Evolutionary conservation across 2,113 vertebrate genomes (phyloP).

Genomic region (Raja brachyura): DNA sequence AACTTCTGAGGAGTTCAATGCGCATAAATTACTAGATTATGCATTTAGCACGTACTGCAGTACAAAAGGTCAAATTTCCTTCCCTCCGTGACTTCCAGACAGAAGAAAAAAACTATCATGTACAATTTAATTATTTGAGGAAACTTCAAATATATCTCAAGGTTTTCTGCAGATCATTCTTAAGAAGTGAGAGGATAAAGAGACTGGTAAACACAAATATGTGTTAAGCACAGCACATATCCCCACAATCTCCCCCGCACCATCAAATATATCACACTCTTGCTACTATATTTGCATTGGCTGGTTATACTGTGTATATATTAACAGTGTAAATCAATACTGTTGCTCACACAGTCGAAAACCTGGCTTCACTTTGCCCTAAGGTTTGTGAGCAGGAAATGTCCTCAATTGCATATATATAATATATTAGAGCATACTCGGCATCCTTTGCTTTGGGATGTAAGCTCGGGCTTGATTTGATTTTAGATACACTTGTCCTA

Average conservation of each 20-base stretch:
- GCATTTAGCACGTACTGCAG: too few relatives aligned
- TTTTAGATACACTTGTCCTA: not conserved
- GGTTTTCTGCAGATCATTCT: not conserved
- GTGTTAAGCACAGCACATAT: not conserved
- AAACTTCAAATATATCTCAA: not conserved
- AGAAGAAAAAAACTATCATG: not conserved
- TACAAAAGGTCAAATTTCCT: too few relatives aligned
- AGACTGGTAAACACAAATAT: not conserved
- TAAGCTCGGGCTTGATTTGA: not conserved
- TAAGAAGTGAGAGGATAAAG: not conserved
- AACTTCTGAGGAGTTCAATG: too few relatives aligned
- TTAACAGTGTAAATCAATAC: not conserved
- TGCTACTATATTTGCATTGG: constrained; percentile 31
- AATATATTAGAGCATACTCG: not conserved
- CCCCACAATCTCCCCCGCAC: not conserved
- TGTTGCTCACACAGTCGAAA: constrained; percentile 7
- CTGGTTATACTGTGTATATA: not conserved
- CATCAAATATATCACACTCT: not conserved
- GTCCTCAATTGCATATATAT: not conserved
- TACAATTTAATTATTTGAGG: not conserved
- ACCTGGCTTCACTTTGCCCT: not conserved
- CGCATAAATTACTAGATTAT: too few relatives aligned
- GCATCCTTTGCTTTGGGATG: not conserved
- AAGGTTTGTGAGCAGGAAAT: not conserved
- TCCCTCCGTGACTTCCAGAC: not conserved